phyloP scores from a whole-genome alignment of 2,113 vertebrate genomes.

The Trochalopteron elliotii region DNA sequence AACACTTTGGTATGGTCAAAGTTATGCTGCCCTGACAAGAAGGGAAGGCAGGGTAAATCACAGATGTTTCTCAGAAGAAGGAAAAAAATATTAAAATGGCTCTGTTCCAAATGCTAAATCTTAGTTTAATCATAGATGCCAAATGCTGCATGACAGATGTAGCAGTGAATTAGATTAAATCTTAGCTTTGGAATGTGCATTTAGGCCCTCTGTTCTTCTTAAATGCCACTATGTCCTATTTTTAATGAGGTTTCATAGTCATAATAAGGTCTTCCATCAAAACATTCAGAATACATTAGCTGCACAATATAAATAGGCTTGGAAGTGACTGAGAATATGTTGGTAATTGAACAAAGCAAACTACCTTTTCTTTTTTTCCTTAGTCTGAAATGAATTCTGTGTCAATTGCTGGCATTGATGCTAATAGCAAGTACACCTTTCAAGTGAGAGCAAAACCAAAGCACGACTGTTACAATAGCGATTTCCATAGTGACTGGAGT shows the following conservation, averaged over 20 bases:
- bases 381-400: neutral
- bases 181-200: neutral
- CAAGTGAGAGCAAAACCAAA: slow-evolving; percentile 43
- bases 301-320: neutral
- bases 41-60: neutral
- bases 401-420: neutral
- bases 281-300: neutral
- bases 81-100: neutral
- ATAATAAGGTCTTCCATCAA: neutral
- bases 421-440: slow-evolving; percentile 6
- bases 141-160: neutral
- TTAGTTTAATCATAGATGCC: neutral
- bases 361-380: neutral
- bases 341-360: neutral
- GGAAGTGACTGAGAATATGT: neutral
- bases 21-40: neutral
- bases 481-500: slow-evolving; percentile 64
- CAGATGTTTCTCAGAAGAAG: neutral
- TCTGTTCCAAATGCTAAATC: neutral
- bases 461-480: neutral
- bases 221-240: neutral
- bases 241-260: neutral
- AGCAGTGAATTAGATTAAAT: neutral
- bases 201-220: neutral
- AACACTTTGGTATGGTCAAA: neutral